phyloP scores from a whole-genome alignment of 2,113 vertebrate species.

The Zosterops borbonicus region DNA sequence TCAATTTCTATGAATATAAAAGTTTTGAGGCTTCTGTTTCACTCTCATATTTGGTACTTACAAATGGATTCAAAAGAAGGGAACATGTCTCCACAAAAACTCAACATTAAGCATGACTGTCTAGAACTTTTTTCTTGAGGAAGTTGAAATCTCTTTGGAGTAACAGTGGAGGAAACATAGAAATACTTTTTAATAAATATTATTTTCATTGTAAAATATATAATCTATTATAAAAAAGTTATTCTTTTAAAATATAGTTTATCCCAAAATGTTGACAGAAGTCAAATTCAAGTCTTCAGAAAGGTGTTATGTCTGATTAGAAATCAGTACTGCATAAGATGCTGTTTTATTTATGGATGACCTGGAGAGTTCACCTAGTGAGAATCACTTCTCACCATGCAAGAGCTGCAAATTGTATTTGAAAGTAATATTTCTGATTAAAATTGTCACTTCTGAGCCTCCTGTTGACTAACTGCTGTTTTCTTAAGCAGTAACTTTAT shows the following conservation, averaged over 20 bases:
- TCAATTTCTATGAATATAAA: not conserved
- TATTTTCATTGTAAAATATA: not conserved
- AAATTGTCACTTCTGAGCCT: not conserved
- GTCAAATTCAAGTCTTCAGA: not conserved
- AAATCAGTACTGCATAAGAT: not conserved
- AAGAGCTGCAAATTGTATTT: slow-evolving; percentile 39
- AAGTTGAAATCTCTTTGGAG: not conserved
- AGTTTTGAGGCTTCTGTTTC: not conserved
- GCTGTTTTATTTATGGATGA: not conserved
- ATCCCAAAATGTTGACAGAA: not conserved
- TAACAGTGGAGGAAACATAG: not conserved
- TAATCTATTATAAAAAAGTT: not conserved
- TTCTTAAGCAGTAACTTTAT: not conserved
- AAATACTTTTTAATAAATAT: not conserved
- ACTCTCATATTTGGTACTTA: not conserved
- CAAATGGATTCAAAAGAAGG: not conserved
- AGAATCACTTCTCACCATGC: slow-evolving; percentile 31
- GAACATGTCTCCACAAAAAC: not conserved
- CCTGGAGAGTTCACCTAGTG: not conserved
- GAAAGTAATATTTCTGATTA: not conserved
- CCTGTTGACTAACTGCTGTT: not conserved
- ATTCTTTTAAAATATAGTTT: not conserved
- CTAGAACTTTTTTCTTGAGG: not conserved
- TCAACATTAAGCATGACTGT: not conserved
- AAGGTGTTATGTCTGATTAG: not conserved